Evolutionary conservation across 92 coral and sea anemone species (phyloP), one percentile per base, ranked within the genome.

Genomic region (Isaurus tuberculatus): DNA sequence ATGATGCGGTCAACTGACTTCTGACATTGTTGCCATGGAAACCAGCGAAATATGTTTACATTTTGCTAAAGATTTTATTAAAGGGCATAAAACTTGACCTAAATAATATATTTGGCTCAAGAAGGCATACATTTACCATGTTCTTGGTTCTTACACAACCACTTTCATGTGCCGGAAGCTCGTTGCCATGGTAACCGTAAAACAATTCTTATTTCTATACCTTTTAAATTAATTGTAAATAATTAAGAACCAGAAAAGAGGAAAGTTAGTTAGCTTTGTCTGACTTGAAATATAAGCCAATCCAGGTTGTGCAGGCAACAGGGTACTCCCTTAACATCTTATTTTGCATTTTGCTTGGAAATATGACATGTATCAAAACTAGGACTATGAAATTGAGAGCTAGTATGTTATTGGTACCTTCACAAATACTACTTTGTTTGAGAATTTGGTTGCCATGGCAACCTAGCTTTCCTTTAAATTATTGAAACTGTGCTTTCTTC

Each of bases 11-110:
- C 25, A 69, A 69, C 40, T 69, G 37, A 69, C 74, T 69, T 69
- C 40, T 69, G 27, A 17, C 74, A 69, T 69, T 69, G 74, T 69
- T 69, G 74, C 40, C 74, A 69, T 69, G 74, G 74, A 69, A 69
- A 69, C 74, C 37, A 69, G 74, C 51, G 4, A 69, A 69, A 69
- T 9, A 69, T 69, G 74, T 69, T 28, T 34, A 69, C 37, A 69
- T 69, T 69, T 69, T 69, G 74, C 74, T 69, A 69, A 69, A 69
- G 37, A 69, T 69, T 69, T 42, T 69, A 69, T 69, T 17, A 6
- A 69, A 69, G 40, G 74, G 28, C 74, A 69, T 5, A 20, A 69
- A 69, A 69, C 28, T 69, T 69, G 74, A 69, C 74, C 74, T 69
- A 69, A 69, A 69, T 69, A 69, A 69, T 69, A 34, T 42, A 31